These are phyloP conservation scores for Chaitophorus viminalis DNA, from an alignment of 2,888 invertebrate genomes.

Conservation along the genomic window DNA sequence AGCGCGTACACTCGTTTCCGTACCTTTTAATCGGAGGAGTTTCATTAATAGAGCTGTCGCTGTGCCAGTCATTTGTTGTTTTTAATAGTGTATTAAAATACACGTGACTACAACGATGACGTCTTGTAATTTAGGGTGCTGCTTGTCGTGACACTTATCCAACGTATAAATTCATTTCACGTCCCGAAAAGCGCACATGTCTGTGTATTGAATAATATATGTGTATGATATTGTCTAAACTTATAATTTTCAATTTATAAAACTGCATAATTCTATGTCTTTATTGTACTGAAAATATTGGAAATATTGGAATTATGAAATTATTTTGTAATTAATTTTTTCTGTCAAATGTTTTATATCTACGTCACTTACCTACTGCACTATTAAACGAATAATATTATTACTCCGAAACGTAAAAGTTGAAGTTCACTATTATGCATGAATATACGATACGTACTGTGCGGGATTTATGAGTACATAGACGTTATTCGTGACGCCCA, in stretches of 20 bases:
- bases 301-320: neutral
- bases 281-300: neutral
- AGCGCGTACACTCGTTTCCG: neutral
- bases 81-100: neutral
- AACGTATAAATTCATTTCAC: neutral
- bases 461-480: too few species aligned
- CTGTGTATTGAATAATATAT: too few species aligned
- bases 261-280: neutral
- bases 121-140: neutral
- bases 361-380: neutral
- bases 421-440: neutral
- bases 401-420: neutral
- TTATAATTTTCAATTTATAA: neutral
- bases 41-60: neutral
- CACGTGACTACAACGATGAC: neutral
- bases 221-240: neutral
- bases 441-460: too few species aligned
- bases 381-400: neutral
- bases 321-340: neutral
- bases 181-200: neutral
- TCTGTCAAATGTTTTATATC: neutral
- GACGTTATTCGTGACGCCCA: too few species aligned
- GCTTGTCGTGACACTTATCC: neutral
- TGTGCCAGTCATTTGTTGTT: neutral
- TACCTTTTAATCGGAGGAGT: neutral